Percentiles rank a stretch among this genome's conserved stretches.
Evolutionary conservation across 2,113 vertebrate species (phyloP).

Genomic region (Bettongia penicillata): DNA sequence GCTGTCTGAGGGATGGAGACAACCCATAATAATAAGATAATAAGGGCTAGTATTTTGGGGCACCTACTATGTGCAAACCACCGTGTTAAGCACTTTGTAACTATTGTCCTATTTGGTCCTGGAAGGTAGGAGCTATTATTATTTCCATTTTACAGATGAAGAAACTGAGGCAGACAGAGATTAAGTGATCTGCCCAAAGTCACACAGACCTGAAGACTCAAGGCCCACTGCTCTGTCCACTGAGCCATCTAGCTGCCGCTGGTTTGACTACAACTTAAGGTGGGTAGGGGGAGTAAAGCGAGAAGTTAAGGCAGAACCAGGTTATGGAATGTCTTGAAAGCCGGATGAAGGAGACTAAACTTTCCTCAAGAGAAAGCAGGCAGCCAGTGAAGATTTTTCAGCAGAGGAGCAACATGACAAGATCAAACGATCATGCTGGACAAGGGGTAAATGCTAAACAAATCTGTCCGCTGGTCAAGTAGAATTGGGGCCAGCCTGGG

Average conservation of each 20-base stretch:
- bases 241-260: not conserved
- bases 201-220: not conserved
- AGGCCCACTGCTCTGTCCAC: not conserved
- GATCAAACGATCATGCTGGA: not conserved
- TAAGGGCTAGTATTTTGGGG: not conserved
- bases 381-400: not conserved
- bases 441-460: not conserved
- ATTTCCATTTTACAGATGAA: not conserved
- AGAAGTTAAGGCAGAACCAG: not conserved
- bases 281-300: not conserved
- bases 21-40: not conserved
- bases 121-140: not conserved
- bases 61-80: not conserved
- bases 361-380: not conserved
- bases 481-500: conserved; percentile 9
- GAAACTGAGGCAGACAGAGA: not conserved
- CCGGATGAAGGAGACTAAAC: not conserved
- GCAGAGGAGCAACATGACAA: not conserved
- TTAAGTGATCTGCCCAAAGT: not conserved
- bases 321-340: not conserved
- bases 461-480: not conserved
- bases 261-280: not conserved
- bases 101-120: not conserved
- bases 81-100: not conserved
- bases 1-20: not conserved